phyloP scores from a whole-genome alignment of 1,140 invertebrate genomes.

The Drosophila miranda region DNA sequence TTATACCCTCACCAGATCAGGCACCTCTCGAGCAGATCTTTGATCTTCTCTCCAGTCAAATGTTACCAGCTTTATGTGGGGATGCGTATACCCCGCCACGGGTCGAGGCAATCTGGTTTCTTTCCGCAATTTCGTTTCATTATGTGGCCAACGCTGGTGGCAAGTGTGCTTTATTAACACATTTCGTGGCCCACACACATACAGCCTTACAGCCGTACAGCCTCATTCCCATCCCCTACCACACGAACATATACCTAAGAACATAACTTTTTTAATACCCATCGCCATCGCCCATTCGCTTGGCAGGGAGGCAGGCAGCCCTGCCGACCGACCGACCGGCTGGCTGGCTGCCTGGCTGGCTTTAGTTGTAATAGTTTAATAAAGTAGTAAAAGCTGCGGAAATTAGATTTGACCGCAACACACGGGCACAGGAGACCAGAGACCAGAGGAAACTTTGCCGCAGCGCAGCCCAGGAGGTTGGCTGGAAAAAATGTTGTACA shows the following conservation, averaged over 20 bases:
- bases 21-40: neutral
- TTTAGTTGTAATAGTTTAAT: constrained; percentile 80
- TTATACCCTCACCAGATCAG: constrained; percentile 8
- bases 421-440: constrained; percentile 49
- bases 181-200: constrained; percentile 50
- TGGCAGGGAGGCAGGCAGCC: constrained; percentile 10
- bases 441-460: constrained; percentile 2
- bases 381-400: constrained; percentile 81
- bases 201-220: neutral
- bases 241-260: constrained; percentile 16
- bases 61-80: neutral
- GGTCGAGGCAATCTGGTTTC: constrained; percentile 43
- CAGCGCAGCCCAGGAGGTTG: constrained; percentile 15
- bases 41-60: constrained; percentile 1
- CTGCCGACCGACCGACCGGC: neutral
- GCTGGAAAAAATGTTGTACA: constrained; percentile 39
- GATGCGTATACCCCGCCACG: constrained; percentile 1
- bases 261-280: constrained; percentile 78
- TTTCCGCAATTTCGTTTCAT: constrained; percentile 71
- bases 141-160: constrained; percentile 75
- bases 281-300: constrained; percentile 28
- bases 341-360: constrained; percentile 29
- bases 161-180: constrained; percentile 82
- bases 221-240: neutral
- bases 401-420: constrained; percentile 79